Evolutionary conservation across 2,797 vertebrate species (phyloP).

Genomic region (Sorex maritimensis): DNA sequence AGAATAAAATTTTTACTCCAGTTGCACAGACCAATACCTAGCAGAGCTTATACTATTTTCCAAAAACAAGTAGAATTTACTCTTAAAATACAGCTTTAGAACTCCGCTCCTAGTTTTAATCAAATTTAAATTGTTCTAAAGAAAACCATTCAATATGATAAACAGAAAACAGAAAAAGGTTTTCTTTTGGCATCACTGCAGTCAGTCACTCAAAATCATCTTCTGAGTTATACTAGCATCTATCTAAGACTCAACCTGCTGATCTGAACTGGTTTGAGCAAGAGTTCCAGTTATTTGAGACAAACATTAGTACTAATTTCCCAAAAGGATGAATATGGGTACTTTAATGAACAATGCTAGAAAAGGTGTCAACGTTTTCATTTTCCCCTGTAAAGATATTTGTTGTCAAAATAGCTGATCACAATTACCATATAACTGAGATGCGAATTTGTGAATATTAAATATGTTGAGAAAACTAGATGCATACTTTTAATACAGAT

Average conservation of each 20-base stretch:
- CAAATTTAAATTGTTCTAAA: constrained; percentile 25
- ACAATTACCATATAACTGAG: background rate
- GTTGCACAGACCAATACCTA: background rate
- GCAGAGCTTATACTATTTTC: constrained; percentile 24
- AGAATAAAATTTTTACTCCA: constrained; percentile 31
- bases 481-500: constrained; percentile 29
- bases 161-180: constrained; percentile 36
- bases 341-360: constrained; percentile 48
- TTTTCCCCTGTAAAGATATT: constrained; percentile 54
- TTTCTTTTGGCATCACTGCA: background rate
- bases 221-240: background rate
- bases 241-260: constrained; percentile 5
- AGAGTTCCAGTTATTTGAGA: constrained; percentile 39
- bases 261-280: background rate
- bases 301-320: constrained; percentile 19
- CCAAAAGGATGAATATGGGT: constrained; percentile 19
- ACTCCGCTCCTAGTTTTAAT: constrained; percentile 23
- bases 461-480: background rate
- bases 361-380: constrained; percentile 1
- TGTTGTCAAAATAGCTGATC: constrained; percentile 54
- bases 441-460: background rate
- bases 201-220: constrained; percentile 7
- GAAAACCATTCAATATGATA: constrained; percentile 7
- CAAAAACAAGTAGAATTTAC: constrained; percentile 59
- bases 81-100: constrained; percentile 62